Conservation (phyloP, 2,797 vertebrate genomes). For the Pristis pectinata region DNA sequence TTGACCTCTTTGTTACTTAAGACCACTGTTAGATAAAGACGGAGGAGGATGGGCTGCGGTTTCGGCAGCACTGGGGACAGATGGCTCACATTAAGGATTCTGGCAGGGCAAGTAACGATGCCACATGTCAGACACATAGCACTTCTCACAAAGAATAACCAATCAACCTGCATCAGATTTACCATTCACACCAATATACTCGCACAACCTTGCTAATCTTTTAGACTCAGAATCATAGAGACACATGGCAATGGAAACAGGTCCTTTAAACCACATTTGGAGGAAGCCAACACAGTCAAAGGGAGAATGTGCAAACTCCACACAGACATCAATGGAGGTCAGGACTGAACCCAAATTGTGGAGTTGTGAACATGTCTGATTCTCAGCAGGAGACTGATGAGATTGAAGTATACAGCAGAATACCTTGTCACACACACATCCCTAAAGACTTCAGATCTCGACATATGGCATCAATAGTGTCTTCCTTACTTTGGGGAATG, state of each 20-base stretch:
- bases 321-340: too few relatives aligned
- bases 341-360: too few relatives aligned
- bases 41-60: neutral
- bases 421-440: neutral
- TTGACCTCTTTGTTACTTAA: neutral
- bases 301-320: too few relatives aligned
- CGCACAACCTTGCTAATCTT: neutral
- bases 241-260: too few relatives aligned
- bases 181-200: neutral
- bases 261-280: too few relatives aligned
- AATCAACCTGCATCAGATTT: neutral
- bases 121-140: neutral
- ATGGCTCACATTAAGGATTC: neutral
- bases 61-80: neutral
- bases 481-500: neutral
- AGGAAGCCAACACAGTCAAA: too few relatives aligned
- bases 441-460: neutral
- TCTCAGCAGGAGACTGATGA: neutral
- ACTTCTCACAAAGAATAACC: neutral
- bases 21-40: neutral
- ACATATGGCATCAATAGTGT: neutral
- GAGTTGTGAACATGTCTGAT: neutral
- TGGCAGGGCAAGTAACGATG: neutral
- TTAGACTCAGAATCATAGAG: neutral
- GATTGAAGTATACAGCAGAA: neutral